phyloP scores from a whole-genome alignment of 2,888 invertebrate species.

The Agonopterix subpropinquella region DNA sequence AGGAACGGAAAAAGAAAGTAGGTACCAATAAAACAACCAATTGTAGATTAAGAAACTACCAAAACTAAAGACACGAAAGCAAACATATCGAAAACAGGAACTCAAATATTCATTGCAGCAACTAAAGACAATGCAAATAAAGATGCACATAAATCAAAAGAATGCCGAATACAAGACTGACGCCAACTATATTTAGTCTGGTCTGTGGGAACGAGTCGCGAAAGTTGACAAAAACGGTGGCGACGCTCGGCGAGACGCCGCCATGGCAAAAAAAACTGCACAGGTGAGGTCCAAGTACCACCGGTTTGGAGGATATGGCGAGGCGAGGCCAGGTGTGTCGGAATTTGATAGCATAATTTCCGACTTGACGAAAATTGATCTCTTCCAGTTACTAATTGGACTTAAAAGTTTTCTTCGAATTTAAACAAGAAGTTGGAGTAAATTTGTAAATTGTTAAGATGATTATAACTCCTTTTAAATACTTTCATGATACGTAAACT shows the following conservation, averaged over 20 bases:
- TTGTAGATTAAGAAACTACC: background rate
- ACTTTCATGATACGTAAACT: too few relatives aligned
- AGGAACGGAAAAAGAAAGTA: background rate
- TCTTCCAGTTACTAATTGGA: slow-evolving; percentile 3
- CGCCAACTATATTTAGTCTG: slow-evolving; percentile 34
- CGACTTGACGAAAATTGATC: slow-evolving; percentile 4
- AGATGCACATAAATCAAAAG: slow-evolving; percentile 40
- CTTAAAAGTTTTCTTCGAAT: background rate
- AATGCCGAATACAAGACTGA: slow-evolving; percentile 27
- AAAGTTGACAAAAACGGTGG: slow-evolving; percentile 61
- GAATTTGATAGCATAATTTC: slow-evolving; percentile 8
- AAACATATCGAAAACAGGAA: too few relatives aligned
- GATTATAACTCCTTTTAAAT: too few relatives aligned
- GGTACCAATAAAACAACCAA: background rate
- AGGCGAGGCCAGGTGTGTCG: slow-evolving; percentile 29
- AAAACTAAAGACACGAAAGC: background rate
- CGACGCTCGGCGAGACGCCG: slow-evolving; percentile 36
- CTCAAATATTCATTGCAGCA: background rate
- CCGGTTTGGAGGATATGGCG: slow-evolving; percentile 14
- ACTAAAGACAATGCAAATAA: slow-evolving; percentile 14
- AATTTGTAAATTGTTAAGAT: too few relatives aligned
- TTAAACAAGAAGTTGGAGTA: too few relatives aligned
- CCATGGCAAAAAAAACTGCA: slow-evolving; percentile 38
- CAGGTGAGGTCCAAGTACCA: slow-evolving; percentile 32
- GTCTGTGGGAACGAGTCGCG: slow-evolving; percentile 43